Conservation (phyloP, 1,140 invertebrate species). For the Panagrolaimus sp. region DNA sequence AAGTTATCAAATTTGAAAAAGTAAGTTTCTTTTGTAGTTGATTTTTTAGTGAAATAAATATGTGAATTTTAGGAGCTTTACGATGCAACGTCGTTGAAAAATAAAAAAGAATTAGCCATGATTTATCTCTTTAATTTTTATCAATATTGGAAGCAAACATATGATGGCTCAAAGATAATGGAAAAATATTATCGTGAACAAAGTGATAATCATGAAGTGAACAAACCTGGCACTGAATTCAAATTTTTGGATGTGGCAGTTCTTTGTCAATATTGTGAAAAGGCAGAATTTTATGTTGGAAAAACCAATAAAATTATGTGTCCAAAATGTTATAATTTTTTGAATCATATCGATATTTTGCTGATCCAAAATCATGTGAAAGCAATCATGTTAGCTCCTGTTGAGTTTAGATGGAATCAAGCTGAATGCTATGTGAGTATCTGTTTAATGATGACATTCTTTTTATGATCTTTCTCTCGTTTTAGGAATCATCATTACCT, state of each 20-base stretch:
- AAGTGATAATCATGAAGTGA: not conserved
- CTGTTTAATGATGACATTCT: not conserved
- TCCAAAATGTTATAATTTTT: not conserved
- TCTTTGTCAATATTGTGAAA: not conserved
- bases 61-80: not conserved
- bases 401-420: not conserved
- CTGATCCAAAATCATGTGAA: not conserved
- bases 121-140: not conserved
- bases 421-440: not conserved
- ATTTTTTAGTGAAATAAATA: too few relatives aligned
- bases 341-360: not conserved
- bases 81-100: not conserved
- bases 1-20: not conserved
- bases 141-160: not conserved
- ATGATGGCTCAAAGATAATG: not conserved
- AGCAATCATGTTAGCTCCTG: not conserved
- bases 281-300: not conserved
- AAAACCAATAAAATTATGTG: not conserved
- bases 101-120: too few relatives aligned
- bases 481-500: not conserved
- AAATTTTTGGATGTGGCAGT: not conserved
- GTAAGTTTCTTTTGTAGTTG: too few relatives aligned
- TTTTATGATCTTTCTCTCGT: too few relatives aligned
- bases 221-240: not conserved
- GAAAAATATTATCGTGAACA: not conserved